These are phyloP conservation scores for Pimpla rufipes DNA, from an alignment of 2,888 invertebrate genomes.

Conservation along the genomic window DNA sequence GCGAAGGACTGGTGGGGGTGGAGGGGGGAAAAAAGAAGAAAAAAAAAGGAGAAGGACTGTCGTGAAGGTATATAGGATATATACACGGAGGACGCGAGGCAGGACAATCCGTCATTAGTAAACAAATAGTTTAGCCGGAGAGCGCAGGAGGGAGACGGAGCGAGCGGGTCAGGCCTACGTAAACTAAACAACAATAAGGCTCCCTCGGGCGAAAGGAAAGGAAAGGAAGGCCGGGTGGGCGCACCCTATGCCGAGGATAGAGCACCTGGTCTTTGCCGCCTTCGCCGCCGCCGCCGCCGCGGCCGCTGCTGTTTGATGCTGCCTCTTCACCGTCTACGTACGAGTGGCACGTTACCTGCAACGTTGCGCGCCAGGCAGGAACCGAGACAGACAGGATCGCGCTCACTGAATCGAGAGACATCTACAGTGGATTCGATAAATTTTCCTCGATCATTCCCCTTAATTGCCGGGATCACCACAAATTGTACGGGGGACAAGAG, in stretches of 20 bases:
- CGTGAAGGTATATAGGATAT: constrained; percentile 50
- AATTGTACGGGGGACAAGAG: constrained; percentile 15
- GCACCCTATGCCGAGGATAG: constrained; percentile 59
- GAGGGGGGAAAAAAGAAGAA: constrained; percentile 32
- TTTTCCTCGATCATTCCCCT: constrained; percentile 56
- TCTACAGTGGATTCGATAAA: constrained; percentile 49
- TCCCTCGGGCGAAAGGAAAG: constrained; percentile 61
- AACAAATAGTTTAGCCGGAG: constrained; percentile 81
- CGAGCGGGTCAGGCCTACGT: constrained; percentile 76
- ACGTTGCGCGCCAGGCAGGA: constrained; percentile 50
- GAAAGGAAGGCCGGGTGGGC: constrained; percentile 77
- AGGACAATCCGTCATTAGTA: constrained; percentile 83
- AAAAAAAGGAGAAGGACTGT: constrained; percentile 55
- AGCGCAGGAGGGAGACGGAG: constrained; percentile 28
- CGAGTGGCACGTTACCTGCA: constrained; percentile 49
- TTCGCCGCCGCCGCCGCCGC: constrained; percentile 50
- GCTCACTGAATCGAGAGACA: constrained; percentile 40
- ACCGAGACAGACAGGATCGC: constrained; percentile 41
- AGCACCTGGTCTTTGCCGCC: constrained; percentile 70
- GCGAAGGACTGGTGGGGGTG: constrained; percentile 39
- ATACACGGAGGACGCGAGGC: constrained; percentile 53
- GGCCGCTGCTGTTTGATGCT: constrained; percentile 36
- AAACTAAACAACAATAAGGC: constrained; percentile 81
- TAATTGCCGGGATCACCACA: constrained; percentile 51
- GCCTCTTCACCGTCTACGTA: constrained; percentile 23